Evolutionary conservation across 1,140 invertebrate species (phyloP), one percentile per base, ranked within the genome.

Genomic region (Bacillus rossius): DNA sequence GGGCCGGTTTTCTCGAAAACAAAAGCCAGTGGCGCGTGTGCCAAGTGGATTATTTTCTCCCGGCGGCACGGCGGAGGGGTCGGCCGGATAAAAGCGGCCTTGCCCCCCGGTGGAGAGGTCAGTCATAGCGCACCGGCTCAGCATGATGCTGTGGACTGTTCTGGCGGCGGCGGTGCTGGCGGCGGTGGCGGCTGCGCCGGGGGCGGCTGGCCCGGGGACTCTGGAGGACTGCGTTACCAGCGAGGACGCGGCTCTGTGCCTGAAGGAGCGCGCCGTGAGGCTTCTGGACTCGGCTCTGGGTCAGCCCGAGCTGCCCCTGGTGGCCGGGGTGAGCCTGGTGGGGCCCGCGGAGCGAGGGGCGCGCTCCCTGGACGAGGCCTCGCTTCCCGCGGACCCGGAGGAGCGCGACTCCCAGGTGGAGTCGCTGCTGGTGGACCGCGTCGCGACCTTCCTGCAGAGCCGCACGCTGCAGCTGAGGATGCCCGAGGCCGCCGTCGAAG

Each of bases 391-490:
- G 10, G 85, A 90, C 65, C 76, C 79, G 16, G 81, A 84, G 63
- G 84, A 84, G 14, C 81, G 86, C 58, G 88, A 92, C 72, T 77
- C 83, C n/a, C 83, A 85, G 51, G 80, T 91, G 3, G 87, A 91
- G 63, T 81, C 83, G n/a, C 80, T 87, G 49, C 75, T 91, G 25
- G 73, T 88, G 19, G 87, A 92, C 64, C 81, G 84, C 42, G 79
- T 87, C 26, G 81, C 84, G 56, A 81, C 84, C 57, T 90, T 89
- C 78, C 77, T 91, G 48, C 83, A 86, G 61, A 86, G 84, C 52
- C 87, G 89, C 71, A 88, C 87, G 14, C 78, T 91, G 42, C 87
- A 91, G 70, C 81, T 91, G 60, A 87, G 85, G 69, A 73, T 90
- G 13, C 88, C 88, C 20, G 83, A 83, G 57, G 79, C 81, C 20